Conservation (phyloP, 2,113 vertebrate species). For the Phalacrocorax aristotelis region DNA sequence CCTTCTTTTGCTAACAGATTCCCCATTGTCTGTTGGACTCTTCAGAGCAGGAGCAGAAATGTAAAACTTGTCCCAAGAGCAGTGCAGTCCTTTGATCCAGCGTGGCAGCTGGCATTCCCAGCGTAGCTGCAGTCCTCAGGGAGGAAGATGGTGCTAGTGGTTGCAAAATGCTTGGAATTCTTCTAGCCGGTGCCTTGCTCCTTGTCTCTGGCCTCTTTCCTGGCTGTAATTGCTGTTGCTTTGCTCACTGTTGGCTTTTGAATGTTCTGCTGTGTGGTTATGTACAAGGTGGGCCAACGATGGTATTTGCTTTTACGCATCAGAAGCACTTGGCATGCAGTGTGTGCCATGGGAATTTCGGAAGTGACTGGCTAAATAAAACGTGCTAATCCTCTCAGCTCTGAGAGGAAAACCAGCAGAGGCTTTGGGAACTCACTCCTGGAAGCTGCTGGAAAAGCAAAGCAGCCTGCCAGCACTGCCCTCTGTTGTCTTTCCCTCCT, state of each 20-base stretch:
- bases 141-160: neutral
- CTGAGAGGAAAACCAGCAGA: neutral
- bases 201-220: neutral
- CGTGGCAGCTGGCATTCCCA: slow-evolving; percentile 30
- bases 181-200: neutral
- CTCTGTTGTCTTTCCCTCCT: slow-evolving; percentile 21
- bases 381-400: neutral
- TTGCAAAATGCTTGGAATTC: slow-evolving; percentile 43
- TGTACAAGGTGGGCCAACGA: slow-evolving; percentile 14
- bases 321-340: neutral
- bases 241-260: neutral
- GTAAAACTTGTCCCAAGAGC: neutral
- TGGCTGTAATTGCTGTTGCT: neutral
- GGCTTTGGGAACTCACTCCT: neutral
- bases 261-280: neutral
- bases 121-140: slow-evolving; percentile 22
- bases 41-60: slow-evolving; percentile 37
- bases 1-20: slow-evolving; percentile 12
- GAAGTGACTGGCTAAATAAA: slow-evolving; percentile 29
- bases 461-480: slow-evolving; percentile 22
- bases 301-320: neutral
- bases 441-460: neutral
- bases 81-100: neutral
- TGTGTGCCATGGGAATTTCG: neutral
- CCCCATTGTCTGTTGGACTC: slow-evolving; percentile 16